Percentiles rank a stretch among this genome's conserved stretches.
phyloP scores from a whole-genome alignment of 2,797 vertebrate genomes.

The Poeciliopsis paucimaculata region DNA sequence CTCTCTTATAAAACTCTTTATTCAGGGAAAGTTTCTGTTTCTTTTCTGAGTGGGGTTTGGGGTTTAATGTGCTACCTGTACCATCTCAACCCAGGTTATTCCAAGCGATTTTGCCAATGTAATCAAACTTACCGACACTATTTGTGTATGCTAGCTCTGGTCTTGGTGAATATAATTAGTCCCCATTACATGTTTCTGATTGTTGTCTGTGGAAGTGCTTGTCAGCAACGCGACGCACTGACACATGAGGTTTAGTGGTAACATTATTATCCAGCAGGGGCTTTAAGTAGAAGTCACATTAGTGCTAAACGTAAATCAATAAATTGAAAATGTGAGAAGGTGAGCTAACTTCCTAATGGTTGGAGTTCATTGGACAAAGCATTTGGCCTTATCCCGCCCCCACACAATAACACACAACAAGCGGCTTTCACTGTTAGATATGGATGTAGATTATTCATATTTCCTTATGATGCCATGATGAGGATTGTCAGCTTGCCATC shows the following conservation, averaged over 20 bases:
- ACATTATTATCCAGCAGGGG: conserved; percentile 4
- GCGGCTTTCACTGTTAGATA: neutral
- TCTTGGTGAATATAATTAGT: neutral
- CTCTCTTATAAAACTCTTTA: neutral
- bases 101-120: neutral
- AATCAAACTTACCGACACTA: neutral
- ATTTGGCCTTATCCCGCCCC: neutral
- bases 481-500: neutral
- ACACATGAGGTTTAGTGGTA: conserved; percentile 18
- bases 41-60: too few species aligned
- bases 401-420: neutral
- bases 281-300: conserved; percentile 27
- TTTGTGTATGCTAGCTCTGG: neutral
- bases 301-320: conserved; percentile 50
- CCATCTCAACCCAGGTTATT: too few species aligned
- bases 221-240: conserved; percentile 16
- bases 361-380: conserved; percentile 46
- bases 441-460: too few species aligned
- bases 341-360: conserved; percentile 42
- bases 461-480: neutral
- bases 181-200: neutral
- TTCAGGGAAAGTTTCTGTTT: neutral
- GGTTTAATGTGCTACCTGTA: too few species aligned
- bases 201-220: neutral
- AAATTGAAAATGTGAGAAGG: conserved; percentile 49